Evolutionary conservation across 2,113 vertebrate species (phyloP).

Genomic region (Pycnonotus jocosus): DNA sequence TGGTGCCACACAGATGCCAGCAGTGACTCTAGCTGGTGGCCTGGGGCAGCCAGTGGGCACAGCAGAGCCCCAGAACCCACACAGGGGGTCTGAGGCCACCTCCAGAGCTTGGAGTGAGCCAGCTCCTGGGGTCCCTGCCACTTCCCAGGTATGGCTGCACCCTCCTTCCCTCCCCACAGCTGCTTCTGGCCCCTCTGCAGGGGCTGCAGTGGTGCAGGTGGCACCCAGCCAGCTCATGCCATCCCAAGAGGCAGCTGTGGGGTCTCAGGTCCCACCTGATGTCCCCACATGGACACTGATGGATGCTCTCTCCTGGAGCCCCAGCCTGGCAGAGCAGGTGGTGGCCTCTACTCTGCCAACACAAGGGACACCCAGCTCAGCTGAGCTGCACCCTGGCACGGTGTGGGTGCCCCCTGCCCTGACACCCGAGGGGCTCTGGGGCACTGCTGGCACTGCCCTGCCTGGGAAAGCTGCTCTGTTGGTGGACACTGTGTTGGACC

Average conservation of each 20-base stretch:
- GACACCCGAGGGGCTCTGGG: neutral
- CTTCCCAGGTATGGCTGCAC: neutral
- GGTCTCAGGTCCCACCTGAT: accelerated
- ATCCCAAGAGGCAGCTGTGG: neutral
- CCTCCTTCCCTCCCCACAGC: neutral
- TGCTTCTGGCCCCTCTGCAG: neutral
- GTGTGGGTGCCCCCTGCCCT: neutral
- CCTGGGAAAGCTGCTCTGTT: neutral
- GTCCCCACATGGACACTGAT: accelerated
- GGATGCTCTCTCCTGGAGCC: neutral
- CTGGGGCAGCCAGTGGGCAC: accelerated
- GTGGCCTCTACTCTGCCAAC: neutral
- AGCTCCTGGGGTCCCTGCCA: neutral
- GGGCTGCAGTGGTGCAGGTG: neutral
- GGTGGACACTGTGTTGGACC: accelerated
- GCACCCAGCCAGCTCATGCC: neutral
- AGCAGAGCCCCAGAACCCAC: neutral
- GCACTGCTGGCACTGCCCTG: no score
- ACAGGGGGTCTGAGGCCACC: neutral
- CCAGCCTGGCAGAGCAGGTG: accelerated
- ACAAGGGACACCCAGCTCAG: accelerated
- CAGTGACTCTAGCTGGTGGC: neutral
- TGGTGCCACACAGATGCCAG: accelerated
- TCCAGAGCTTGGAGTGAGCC: neutral
- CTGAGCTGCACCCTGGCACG: accelerated